Evolutionary conservation across 2,113 vertebrate species (phyloP).

Genomic region (Emydocephalus ijimae): DNA sequence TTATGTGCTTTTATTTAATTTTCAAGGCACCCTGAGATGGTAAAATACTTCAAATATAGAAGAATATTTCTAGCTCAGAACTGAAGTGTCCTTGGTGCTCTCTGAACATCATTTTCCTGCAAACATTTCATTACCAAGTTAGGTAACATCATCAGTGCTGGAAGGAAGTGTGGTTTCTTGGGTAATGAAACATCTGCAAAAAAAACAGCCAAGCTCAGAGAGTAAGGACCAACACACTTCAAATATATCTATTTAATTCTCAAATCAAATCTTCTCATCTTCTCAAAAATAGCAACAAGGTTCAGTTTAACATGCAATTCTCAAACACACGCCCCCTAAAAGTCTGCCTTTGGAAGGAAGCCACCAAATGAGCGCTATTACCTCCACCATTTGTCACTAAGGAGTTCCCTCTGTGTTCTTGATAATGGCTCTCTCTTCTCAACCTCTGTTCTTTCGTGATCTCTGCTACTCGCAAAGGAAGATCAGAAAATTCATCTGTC

Average conservation of each 20-base stretch:
- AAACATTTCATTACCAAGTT: no score
- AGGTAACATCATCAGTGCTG: no score
- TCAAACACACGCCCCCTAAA: background rate
- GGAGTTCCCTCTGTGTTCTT: constrained; percentile 68
- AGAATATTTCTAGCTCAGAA: no score
- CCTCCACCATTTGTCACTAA: constrained; percentile 85
- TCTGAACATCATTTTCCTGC: no score
- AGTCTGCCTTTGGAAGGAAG: background rate
- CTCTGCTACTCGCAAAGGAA: constrained; percentile 82
- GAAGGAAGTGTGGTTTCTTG: no score
- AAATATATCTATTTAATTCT: background rate
- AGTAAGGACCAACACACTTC: background rate
- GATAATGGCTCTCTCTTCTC: constrained; percentile 76
- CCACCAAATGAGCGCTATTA: constrained; percentile 47
- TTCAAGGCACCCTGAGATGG: background rate
- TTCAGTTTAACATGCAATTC: background rate
- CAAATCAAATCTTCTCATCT: background rate
- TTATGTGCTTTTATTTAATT: background rate
- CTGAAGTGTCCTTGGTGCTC: no score
- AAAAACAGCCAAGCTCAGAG: no score
- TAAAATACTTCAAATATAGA: background rate
- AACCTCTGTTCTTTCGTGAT: constrained; percentile 84
- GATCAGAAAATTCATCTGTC: constrained; percentile 90
- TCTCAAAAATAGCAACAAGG: background rate
- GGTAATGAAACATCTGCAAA: no score